These are phyloP conservation scores for Rhyacichthys aspro DNA, from an alignment of 2,797 vertebrate genomes.

Conservation along the genomic window DNA sequence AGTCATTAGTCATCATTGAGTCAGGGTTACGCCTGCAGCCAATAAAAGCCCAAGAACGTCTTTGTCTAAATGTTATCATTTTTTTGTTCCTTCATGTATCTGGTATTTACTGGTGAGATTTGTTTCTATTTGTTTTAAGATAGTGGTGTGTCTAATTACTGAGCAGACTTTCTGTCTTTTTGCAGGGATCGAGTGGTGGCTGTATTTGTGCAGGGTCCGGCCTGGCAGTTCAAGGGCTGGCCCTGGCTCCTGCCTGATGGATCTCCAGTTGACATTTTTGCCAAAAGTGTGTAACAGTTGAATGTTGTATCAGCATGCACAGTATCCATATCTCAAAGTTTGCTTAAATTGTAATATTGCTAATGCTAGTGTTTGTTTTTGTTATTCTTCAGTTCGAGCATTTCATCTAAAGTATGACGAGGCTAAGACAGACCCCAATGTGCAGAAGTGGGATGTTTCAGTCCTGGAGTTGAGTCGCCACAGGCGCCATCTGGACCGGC, in stretches of 20 bases:
- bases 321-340: too few species aligned
- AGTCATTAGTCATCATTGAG: neutral
- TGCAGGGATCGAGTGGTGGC: slow-evolving; percentile 96
- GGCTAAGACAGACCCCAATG: slow-evolving; percentile 93
- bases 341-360: too few species aligned
- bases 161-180: slow-evolving; percentile 12
- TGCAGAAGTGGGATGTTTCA: slow-evolving; percentile 98
- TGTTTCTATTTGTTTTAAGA: neutral
- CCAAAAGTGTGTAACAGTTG: slow-evolving; percentile 92
- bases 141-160: slow-evolving; percentile 16
- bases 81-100: too few species aligned
- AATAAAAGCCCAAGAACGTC: neutral
- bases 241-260: slow-evolving; percentile 97
- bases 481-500: slow-evolving; percentile 94
- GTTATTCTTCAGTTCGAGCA: slow-evolving; percentile 87
- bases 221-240: slow-evolving; percentile 99
- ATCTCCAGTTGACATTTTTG: slow-evolving; percentile 98
- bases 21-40: neutral
- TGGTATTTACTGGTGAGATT: too few species aligned
- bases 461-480: slow-evolving; percentile 97
- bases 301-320: too few species aligned
- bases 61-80: too few species aligned
- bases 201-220: slow-evolving; percentile 96
- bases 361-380: neutral
- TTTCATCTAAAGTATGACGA: slow-evolving; percentile 99